phyloP scores from a whole-genome alignment of 2,113 vertebrate genomes.

The Myodes glareolus region DNA sequence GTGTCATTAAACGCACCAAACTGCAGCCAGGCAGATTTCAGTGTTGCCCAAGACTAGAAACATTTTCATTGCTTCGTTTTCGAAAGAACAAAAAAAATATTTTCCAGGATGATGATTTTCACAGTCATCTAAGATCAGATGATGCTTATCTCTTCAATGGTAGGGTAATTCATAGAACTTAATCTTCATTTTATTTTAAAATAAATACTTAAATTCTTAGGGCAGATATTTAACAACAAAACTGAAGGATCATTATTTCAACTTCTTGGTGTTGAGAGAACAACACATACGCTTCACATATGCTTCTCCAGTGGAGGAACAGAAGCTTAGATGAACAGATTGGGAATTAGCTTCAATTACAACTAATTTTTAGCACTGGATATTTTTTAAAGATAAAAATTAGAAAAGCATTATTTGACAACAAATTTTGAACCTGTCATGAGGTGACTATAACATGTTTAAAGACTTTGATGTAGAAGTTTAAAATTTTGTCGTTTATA shows the following conservation, averaged over 20 bases:
- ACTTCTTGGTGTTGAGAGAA: slow-evolving; percentile 42
- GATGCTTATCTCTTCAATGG: slow-evolving; percentile 47
- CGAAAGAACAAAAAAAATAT: not conserved
- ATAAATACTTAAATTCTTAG: not conserved
- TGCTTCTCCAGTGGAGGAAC: slow-evolving; percentile 40
- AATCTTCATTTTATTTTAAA: not conserved
- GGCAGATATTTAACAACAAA: slow-evolving; percentile 23
- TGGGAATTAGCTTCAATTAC: slow-evolving; percentile 38
- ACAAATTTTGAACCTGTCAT: not conserved
- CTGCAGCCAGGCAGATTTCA: not conserved
- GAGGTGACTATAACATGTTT: not conserved
- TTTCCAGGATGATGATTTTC: slow-evolving; percentile 20
- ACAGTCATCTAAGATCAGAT: not conserved
- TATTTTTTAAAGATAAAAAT: not conserved
- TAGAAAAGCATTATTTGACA: not conserved
- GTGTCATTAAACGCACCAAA: not conserved
- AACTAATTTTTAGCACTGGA: slow-evolving; percentile 14
- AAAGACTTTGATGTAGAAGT: slow-evolving; percentile 6
- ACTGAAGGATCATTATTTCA: slow-evolving; percentile 45
- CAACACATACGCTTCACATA: not conserved
- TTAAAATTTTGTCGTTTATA: slow-evolving; percentile 52
- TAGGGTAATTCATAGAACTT: not conserved
- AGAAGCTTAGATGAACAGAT: slow-evolving; percentile 40
- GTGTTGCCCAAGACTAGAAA: not conserved
- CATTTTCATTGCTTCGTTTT: slow-evolving; percentile 1